phyloP scores from a whole-genome alignment of 2,113 vertebrate species.

The Gymnocephalus cernua region DNA sequence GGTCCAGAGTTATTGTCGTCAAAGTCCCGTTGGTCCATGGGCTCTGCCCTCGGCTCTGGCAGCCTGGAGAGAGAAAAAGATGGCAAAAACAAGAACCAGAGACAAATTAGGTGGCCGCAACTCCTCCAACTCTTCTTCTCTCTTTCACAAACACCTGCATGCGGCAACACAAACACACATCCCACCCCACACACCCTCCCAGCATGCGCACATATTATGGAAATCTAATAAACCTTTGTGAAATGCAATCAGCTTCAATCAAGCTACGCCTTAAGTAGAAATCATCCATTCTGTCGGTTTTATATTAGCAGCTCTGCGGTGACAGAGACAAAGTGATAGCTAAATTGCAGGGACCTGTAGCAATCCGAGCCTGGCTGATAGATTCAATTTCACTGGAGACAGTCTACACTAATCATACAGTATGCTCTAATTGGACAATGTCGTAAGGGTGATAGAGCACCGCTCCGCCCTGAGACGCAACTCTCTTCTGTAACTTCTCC shows the following conservation, averaged over 20 bases:
- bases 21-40: slow-evolving; percentile 67
- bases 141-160: slow-evolving; percentile 17
- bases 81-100: background rate
- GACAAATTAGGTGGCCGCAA: background rate
- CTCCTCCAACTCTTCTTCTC: background rate
- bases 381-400: slow-evolving; percentile 74
- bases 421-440: slow-evolving; percentile 77
- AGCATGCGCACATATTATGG: slow-evolving; percentile 39
- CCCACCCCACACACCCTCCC: background rate
- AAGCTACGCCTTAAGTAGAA: slow-evolving; percentile 72
- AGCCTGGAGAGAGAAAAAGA: slow-evolving; percentile 56
- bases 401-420: slow-evolving; percentile 71
- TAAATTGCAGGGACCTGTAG: slow-evolving; percentile 70
- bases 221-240: slow-evolving; percentile 67
- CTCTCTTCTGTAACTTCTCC: slow-evolving; percentile 42
- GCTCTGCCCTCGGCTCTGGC: slow-evolving; percentile 77
- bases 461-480: slow-evolving; percentile 26
- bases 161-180: slow-evolving; percentile 10
- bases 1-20: slow-evolving; percentile 76
- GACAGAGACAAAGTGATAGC: slow-evolving; percentile 75
- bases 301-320: slow-evolving; percentile 65
- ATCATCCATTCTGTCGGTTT: slow-evolving; percentile 73
- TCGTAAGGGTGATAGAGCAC: slow-evolving; percentile 55
- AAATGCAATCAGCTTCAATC: slow-evolving; percentile 78
- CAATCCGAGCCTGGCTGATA: slow-evolving; percentile 68